Percentiles rank a stretch among this genome's conserved stretches.
These are phyloP conservation scores for Bombus waltoni DNA, from an alignment of 1,140 invertebrate genomes.

Conservation along the genomic window DNA sequence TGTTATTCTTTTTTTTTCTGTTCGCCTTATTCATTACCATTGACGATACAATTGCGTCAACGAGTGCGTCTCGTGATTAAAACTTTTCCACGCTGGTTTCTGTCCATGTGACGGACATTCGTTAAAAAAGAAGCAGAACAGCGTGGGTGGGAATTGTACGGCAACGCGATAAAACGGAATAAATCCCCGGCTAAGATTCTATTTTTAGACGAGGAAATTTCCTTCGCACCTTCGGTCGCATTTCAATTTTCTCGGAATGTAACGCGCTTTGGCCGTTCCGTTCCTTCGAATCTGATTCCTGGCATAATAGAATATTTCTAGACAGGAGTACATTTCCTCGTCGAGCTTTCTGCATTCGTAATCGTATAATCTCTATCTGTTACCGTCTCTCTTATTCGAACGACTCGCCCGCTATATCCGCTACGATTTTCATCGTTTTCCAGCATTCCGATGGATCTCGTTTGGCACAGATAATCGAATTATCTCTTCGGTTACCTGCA, in stretches of 20 bases:
- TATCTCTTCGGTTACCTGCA: background rate
- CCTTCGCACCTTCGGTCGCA: background rate
- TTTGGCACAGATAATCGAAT: background rate
- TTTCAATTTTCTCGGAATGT: conserved; percentile 24
- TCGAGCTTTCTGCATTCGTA: background rate
- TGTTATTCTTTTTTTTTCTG: no score
- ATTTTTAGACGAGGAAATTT: conserved; percentile 22
- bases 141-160: background rate
- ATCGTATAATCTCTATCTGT: background rate
- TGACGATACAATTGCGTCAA: background rate
- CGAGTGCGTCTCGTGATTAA: background rate
- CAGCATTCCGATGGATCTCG: background rate
- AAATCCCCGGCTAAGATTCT: conserved; percentile 11
- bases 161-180: conserved; percentile 18
- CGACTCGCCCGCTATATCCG: no score
- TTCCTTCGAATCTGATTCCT: conserved; percentile 11
- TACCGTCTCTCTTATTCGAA: no score
- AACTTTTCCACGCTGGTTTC: background rate
- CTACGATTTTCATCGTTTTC: background rate
- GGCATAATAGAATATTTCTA: conserved; percentile 30
- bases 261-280: background rate
- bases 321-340: background rate
- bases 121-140: background rate
- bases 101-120: conserved; percentile 11
- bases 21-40: conserved; percentile 19